A percentile compares a stretch with the other conserved stretches of the same genome.
phyloP scores from a whole-genome alignment of 1,140 invertebrate genomes.

The Vanessa atalanta region DNA sequence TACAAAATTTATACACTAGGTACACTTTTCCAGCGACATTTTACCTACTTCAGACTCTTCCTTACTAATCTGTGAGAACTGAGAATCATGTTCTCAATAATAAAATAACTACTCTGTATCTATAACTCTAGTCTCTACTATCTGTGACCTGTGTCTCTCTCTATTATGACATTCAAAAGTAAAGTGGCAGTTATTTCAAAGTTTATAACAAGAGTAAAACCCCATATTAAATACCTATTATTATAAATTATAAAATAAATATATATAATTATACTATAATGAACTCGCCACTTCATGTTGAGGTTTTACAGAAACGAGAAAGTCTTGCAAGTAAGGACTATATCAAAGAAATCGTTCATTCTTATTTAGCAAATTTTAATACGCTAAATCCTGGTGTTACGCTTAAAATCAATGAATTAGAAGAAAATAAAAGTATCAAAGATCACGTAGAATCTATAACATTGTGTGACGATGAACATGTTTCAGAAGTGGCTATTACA shows the following conservation, averaged over 20 bases:
- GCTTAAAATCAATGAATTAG: constrained; percentile 50
- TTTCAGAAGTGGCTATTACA: constrained; percentile 48
- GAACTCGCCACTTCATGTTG: constrained; percentile 61
- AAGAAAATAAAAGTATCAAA: constrained; percentile 54
- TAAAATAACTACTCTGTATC: too few relatives aligned
- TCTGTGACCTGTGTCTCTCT: too few relatives aligned
- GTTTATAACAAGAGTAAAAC: neutral
- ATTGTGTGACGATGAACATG: constrained; percentile 67
- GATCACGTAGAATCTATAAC: constrained; percentile 64
- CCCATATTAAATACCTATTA: neutral
- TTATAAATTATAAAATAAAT: neutral
- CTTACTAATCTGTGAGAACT: too few relatives aligned
- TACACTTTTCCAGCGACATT: too few relatives aligned
- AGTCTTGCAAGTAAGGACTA: constrained; percentile 57
- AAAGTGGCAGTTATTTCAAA: constrained; percentile 5
- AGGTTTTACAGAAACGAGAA: constrained; percentile 66
- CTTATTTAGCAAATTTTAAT: constrained; percentile 59
- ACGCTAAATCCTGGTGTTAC: constrained; percentile 60
- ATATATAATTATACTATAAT: constrained; percentile 37
- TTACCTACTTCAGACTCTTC: too few relatives aligned
- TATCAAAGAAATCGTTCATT: constrained; percentile 61
- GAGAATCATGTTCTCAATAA: too few relatives aligned
- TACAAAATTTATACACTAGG: too few relatives aligned
- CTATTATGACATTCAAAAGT: too few relatives aligned
- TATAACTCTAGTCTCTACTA: too few relatives aligned